These are phyloP conservation scores for Saimiri boliviensis DNA, from an alignment of 2,113 vertebrate species.

Conservation along the genomic window DNA sequence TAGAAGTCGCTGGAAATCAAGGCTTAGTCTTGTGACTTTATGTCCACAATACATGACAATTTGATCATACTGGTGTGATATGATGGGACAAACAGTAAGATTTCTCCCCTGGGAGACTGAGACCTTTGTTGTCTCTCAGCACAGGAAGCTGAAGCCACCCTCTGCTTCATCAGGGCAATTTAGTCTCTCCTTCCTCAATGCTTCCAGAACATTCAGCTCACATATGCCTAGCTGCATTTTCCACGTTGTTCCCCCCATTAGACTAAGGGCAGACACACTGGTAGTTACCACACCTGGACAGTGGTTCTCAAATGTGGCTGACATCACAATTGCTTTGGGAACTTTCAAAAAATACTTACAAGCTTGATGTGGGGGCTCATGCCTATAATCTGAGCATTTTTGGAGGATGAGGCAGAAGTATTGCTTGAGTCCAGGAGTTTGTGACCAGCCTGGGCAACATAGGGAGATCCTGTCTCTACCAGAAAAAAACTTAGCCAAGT, in stretches of 20 bases:
- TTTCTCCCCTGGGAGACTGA: background rate
- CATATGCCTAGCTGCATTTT: too few species aligned
- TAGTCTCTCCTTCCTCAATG: background rate
- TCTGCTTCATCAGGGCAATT: background rate
- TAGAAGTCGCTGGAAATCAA: background rate
- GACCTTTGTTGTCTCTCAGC: background rate
- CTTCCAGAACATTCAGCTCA: background rate
- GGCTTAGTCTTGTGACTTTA: background rate
- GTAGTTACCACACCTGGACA: background rate
- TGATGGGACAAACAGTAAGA: background rate
- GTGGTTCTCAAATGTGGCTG: background rate
- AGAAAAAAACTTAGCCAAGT: too few species aligned
- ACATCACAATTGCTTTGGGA: background rate
- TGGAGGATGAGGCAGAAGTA: too few species aligned
- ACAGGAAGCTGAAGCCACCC: background rate
- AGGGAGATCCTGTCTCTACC: too few species aligned
- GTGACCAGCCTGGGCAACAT: too few species aligned
- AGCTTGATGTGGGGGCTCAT: too few species aligned
- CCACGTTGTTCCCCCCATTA: background rate
- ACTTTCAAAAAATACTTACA: background rate
- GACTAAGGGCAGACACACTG: fast-evolving
- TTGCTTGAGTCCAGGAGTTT: too few species aligned
- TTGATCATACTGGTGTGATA: background rate
- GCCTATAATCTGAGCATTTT: too few species aligned
- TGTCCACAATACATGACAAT: background rate